phyloP scores from a whole-genome alignment of 2,888 invertebrate species.

The Lasioglossum figueresi region DNA sequence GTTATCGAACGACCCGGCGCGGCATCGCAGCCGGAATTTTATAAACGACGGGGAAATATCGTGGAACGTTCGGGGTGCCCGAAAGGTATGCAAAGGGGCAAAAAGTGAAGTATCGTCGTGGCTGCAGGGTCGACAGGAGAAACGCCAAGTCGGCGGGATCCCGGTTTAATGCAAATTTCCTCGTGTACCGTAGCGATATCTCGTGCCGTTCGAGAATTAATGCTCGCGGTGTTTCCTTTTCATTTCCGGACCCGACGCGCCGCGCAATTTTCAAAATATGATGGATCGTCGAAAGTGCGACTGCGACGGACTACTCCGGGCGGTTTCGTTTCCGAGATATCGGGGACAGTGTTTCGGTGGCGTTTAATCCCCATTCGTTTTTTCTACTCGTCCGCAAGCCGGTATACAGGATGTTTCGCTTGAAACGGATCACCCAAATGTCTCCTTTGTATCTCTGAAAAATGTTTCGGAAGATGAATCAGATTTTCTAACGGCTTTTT shows the following conservation, averaged over 20 bases:
- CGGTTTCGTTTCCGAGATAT: background rate
- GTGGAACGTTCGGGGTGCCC: constrained; percentile 14
- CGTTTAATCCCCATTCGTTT: background rate
- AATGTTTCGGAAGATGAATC: too few relatives aligned
- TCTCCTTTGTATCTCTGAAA: too few relatives aligned
- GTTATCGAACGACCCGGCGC: constrained; percentile 44
- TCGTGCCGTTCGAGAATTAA: constrained; percentile 67
- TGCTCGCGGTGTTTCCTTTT: constrained; percentile 73
- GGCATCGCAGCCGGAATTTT: constrained; percentile 47
- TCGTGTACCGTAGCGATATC: constrained; percentile 66
- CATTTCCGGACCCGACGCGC: constrained; percentile 67
- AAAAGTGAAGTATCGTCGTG: constrained; percentile 54
- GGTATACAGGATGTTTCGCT: background rate
- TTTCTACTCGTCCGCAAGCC: background rate
- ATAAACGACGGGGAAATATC: constrained; percentile 46
- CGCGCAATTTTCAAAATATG: constrained; percentile 60
- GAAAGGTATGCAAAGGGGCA: constrained; percentile 42
- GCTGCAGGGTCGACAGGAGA: constrained; percentile 34
- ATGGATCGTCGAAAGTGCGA: constrained; percentile 57
- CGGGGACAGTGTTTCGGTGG: background rate
- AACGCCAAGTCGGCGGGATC: constrained; percentile 59
- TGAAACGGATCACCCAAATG: too few relatives aligned
- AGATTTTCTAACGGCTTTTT: too few relatives aligned
- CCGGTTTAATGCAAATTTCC: constrained; percentile 71
- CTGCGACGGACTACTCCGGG: background rate